Evolutionary conservation across 2,797 vertebrate species (phyloP).

Genomic region (Cryptoblepharus egeriae): DNA sequence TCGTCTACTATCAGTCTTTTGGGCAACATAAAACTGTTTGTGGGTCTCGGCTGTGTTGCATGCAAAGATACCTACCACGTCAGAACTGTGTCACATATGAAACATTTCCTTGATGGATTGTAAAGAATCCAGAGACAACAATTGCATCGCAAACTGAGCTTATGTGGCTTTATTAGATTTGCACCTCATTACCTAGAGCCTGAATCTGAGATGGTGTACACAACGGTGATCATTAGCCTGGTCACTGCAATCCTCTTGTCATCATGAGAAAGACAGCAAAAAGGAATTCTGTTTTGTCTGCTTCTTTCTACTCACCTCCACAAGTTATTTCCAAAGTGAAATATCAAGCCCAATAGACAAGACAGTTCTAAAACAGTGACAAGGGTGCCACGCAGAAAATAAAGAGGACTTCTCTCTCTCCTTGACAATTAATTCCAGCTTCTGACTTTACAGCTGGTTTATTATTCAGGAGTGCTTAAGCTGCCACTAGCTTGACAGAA

Average conservation of each 20-base stretch:
- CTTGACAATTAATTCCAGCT: slow-evolving; percentile 70
- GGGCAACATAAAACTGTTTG: not conserved
- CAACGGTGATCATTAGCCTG: slow-evolving; percentile 57
- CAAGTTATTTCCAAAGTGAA: slow-evolving; percentile 51
- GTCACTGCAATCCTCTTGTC: slow-evolving; percentile 59
- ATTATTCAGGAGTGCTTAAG: slow-evolving; percentile 67
- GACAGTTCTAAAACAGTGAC: slow-evolving; percentile 68
- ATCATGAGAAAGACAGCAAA: slow-evolving; percentile 59
- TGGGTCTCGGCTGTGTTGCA: not conserved
- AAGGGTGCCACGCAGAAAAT: slow-evolving; percentile 70
- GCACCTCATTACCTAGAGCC: slow-evolving; percentile 24
- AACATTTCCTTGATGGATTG: not conserved
- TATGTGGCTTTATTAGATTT: slow-evolving; percentile 8
- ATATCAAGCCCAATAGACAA: slow-evolving; percentile 60
- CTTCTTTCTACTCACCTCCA: slow-evolving; percentile 64
- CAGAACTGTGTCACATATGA: not conserved
- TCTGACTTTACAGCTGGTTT: slow-evolving; percentile 67
- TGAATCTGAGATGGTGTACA: slow-evolving; percentile 52
- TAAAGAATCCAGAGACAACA: not conserved
- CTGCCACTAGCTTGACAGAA: slow-evolving; percentile 51
- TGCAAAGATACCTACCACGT: not conserved
- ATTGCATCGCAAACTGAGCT: slow-evolving; percentile 18
- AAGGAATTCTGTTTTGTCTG: slow-evolving; percentile 17
- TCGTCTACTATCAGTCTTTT: not conserved
- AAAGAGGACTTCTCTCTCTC: slow-evolving; percentile 69